Percentiles rank a stretch among this genome's conserved stretches.
Conservation (phyloP, 2,888 invertebrate genomes). For the Drosophila helvetica region DNA sequence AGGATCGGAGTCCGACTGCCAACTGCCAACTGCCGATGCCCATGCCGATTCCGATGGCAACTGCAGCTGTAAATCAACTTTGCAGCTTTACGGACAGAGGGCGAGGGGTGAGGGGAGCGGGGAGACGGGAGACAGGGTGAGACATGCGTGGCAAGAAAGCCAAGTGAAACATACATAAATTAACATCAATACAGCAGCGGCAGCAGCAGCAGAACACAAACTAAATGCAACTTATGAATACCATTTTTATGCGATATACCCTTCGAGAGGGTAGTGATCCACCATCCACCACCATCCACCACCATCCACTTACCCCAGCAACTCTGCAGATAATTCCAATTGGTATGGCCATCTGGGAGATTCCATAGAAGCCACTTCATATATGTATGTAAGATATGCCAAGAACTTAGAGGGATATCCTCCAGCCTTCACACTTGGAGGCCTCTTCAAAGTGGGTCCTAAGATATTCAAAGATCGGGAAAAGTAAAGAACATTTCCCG, state of each 20-base stretch:
- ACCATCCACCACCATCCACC: background rate
- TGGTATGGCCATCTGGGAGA: too few relatives aligned
- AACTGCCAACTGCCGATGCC: background rate
- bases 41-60: constrained; percentile 3
- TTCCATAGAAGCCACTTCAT: too few relatives aligned
- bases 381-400: too few relatives aligned
- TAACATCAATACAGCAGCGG: constrained; percentile 72
- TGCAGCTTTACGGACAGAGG: constrained; percentile 22
- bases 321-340: too few relatives aligned
- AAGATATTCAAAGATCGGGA: too few relatives aligned
- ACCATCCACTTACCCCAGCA: background rate
- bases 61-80: constrained; percentile 73
- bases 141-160: constrained; percentile 64
- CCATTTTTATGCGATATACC: constrained; percentile 14
- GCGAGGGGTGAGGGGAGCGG: background rate
- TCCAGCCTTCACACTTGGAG: too few relatives aligned
- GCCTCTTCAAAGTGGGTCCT: too few relatives aligned
- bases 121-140: constrained; percentile 12
- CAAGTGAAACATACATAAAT: constrained; percentile 73
- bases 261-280: background rate
- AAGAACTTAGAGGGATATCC: too few relatives aligned
- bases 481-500: too few relatives aligned
- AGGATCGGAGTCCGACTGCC: constrained; percentile 9
- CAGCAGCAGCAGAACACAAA: constrained; percentile 14
- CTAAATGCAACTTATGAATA: constrained; percentile 40